Percentiles rank a stretch among this genome's conserved stretches.
These are phyloP conservation scores for Empidonax traillii DNA, from an alignment of 2,113 vertebrate species.

Conservation along the genomic window DNA sequence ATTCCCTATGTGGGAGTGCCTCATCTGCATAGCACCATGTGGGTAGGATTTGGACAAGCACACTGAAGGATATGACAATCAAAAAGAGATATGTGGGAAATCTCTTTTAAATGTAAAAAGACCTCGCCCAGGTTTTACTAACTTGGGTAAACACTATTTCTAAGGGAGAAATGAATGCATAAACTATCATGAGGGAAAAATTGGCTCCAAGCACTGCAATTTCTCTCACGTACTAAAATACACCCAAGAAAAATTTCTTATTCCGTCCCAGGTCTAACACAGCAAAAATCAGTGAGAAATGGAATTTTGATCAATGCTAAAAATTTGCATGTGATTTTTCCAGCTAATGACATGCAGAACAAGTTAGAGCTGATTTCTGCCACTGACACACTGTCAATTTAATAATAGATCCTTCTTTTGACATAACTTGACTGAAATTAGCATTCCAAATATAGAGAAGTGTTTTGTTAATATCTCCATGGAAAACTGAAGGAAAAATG, in stretches of 20 bases:
- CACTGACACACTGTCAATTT: constrained; percentile 34
- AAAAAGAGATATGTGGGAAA: constrained; percentile 64
- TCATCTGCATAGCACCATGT: constrained; percentile 61
- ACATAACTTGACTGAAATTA: constrained; percentile 62
- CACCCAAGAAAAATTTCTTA: background rate
- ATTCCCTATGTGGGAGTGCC: constrained; percentile 64
- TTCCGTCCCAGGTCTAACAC: constrained; percentile 16
- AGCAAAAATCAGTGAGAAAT: constrained; percentile 43
- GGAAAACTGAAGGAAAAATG: constrained; percentile 9
- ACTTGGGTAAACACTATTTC: constrained; percentile 4
- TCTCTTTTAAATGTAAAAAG: constrained; percentile 42
- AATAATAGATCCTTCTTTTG: constrained; percentile 51
- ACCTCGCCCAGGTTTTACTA: background rate
- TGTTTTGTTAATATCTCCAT: constrained; percentile 1
- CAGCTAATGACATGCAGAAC: constrained; percentile 44
- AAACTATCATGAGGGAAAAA: constrained; percentile 1
- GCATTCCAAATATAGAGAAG: constrained; percentile 54
- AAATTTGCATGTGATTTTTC: constrained; percentile 49
- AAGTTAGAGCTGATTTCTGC: background rate
- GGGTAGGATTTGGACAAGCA: constrained; percentile 65
- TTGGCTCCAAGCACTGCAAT: background rate
- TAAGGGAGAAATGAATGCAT: background rate
- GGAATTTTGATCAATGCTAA: constrained; percentile 54
- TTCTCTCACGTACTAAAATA: background rate
- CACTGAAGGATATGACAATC: constrained; percentile 55